Base-by-base conservation (phyloP, 1,140 invertebrate species). In the Bombus superbus region DNA sequence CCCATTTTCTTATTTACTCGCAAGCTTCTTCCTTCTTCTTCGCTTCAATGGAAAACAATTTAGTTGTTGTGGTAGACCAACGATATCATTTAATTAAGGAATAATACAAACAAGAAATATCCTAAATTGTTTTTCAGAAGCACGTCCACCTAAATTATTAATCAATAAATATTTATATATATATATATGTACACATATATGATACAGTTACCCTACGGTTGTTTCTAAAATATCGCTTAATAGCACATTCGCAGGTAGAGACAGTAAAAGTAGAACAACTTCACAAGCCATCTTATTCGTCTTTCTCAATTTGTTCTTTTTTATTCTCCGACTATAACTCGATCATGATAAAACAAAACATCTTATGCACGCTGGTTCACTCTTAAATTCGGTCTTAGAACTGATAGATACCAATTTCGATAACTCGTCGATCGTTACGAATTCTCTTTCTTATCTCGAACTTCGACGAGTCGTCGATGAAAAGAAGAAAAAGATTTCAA, bases 181-280 rank as follows among this genome's bases (percentile, higher is more conserved):
- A 62, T 62, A 68, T 75, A 72, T 86, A 87, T 82, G 57, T 87
- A 89, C 78, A 90, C 82, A 86, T 83, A 82, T 87, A 85, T 87
- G 68, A 87, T 82, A 87, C 82, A 85, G 59, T 90, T 83, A 87
- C 40, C 89, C 88, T 90, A 90, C 88, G 28, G 85, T 42, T 74
- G 73, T 80, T 83, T 85, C 88, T 89, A 90, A 69, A 82, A 59
- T 85, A 85, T 87, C 68, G 88, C 59, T 85, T 28, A 71, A 82
- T 71, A 82, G 71, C 81, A 90, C 82, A 90, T 89, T 89, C 86
- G 87, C 81, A 87, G 81, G 40, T 88, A 76, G 85, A 53, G 72
- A 83, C 71, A 89, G 80, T 77, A 57, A 89, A 80, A 89, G 71
- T 71, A 72, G 75, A 82, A 81, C 74, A 59, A 69, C 40, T 77